Conservation (phyloP, 2,888 invertebrate species). For the Plagodis pulveraria region DNA sequence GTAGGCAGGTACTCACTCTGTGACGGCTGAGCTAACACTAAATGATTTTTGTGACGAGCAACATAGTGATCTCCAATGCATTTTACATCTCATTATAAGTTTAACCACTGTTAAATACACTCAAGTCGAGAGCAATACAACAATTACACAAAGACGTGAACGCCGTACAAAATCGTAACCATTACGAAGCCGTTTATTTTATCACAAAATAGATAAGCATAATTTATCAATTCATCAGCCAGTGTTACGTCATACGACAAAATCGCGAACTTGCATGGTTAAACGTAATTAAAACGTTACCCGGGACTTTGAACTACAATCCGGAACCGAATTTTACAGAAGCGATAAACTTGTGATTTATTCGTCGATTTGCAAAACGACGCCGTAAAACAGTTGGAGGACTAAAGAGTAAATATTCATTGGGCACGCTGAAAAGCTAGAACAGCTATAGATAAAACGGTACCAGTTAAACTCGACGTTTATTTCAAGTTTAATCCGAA, state of each 20-base stretch:
- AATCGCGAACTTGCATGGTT: conserved; percentile 30
- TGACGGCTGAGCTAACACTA: conserved; percentile 11
- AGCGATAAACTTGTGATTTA: conserved; percentile 40
- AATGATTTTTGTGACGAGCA: conserved; percentile 32
- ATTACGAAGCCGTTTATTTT: conserved; percentile 21
- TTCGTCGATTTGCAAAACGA: conserved; percentile 34
- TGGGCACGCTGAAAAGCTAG: conserved; percentile 25
- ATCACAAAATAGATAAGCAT: conserved; percentile 30
- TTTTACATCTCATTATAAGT: conserved; percentile 16
- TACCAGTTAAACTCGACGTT: background rate
- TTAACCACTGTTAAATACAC: background rate
- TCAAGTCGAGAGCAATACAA: background rate
- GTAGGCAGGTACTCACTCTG: conserved; percentile 20
- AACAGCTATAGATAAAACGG: conserved; percentile 17
- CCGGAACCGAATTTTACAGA: conserved; percentile 36
- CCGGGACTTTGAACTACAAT: conserved; percentile 33
- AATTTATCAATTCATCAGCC: conserved; percentile 22
- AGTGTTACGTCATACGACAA: conserved; percentile 15
- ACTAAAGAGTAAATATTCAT: conserved; percentile 36
- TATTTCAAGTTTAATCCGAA: background rate
- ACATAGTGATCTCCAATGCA: conserved; percentile 46
- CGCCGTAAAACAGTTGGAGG: conserved; percentile 37
- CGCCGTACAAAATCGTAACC: conserved; percentile 18
- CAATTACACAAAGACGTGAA: conserved; percentile 9
- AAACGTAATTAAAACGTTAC: conserved; percentile 33